phyloP scores from a whole-genome alignment of 2,888 invertebrate genomes.

The Biston betularia region DNA sequence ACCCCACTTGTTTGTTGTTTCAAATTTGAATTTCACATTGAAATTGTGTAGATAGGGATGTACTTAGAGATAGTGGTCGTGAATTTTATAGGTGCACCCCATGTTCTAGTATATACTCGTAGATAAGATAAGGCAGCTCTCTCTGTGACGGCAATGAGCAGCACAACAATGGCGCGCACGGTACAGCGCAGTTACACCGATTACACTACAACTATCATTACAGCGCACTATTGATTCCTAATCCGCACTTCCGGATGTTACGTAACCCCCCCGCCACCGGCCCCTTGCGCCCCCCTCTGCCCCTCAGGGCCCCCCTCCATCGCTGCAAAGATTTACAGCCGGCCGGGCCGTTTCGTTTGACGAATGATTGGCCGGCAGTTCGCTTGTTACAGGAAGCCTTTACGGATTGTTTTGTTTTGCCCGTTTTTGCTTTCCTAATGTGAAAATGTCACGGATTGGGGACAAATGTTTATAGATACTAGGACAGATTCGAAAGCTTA shows the following conservation, averaged over 20 bases:
- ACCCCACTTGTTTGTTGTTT: neutral
- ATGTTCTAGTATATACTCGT: too few species aligned
- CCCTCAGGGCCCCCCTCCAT: constrained; percentile 45
- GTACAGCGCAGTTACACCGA: constrained; percentile 75
- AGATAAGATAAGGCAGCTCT: too few species aligned
- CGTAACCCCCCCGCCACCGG: constrained; percentile 66
- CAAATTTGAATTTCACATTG: too few species aligned
- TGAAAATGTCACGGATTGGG: constrained; percentile 49
- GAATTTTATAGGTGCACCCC: too few species aligned
- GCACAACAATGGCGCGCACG: constrained; percentile 62
- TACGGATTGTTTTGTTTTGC: constrained; percentile 69
- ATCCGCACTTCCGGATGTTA: constrained; percentile 86
- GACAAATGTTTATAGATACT: constrained; percentile 47
- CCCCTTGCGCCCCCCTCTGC: constrained; percentile 44
- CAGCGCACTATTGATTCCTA: constrained; percentile 86
- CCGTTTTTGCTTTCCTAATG: constrained; percentile 51
- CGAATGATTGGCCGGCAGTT: constrained; percentile 80
- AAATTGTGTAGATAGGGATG: too few species aligned
- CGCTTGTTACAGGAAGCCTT: constrained; percentile 66
- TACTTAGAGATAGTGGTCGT: too few species aligned
- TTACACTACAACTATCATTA: constrained; percentile 85
- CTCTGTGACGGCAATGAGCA: neutral
- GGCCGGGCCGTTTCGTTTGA: constrained; percentile 74
- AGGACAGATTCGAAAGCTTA: constrained; percentile 34
- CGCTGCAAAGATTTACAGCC: constrained; percentile 77